Conservation (phyloP, 2,113 vertebrate species). For the Pycnonotus jocosus region DNA sequence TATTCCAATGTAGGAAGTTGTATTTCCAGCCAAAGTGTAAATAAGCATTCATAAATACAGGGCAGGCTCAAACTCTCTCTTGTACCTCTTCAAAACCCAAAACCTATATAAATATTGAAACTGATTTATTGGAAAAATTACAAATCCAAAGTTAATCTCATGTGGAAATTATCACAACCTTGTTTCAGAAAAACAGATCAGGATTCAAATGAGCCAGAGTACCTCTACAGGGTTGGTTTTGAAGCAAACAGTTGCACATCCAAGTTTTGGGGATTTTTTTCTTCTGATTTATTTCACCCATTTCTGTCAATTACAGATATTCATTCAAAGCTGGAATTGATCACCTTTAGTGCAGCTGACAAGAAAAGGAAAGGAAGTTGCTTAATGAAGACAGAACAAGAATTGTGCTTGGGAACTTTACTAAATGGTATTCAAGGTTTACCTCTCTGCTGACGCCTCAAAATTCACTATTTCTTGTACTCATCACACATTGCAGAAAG, state of each 20-base stretch:
- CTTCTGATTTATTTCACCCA: neutral
- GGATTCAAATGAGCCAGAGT: neutral
- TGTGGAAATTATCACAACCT: neutral
- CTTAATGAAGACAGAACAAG: neutral
- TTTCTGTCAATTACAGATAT: neutral
- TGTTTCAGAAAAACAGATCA: neutral
- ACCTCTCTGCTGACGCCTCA: neutral
- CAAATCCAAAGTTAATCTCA: neutral
- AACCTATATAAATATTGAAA: neutral
- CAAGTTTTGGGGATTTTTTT: neutral
- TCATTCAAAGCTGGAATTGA: neutral
- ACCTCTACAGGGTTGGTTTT: neutral
- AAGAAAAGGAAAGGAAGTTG: neutral
- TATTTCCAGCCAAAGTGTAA: neutral
- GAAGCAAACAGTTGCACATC: neutral
- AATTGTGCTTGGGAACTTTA: neutral
- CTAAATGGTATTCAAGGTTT: neutral
- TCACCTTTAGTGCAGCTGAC: neutral
- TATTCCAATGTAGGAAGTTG: neutral
- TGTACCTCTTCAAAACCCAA: neutral
- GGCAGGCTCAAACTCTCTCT: neutral
- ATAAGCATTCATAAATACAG: neutral
- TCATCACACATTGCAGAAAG: neutral
- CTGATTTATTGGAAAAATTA: neutral
- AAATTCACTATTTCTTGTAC: neutral